Conservation (phyloP, 2,888 invertebrate genomes). For the Ormyrus labotus region DNA sequence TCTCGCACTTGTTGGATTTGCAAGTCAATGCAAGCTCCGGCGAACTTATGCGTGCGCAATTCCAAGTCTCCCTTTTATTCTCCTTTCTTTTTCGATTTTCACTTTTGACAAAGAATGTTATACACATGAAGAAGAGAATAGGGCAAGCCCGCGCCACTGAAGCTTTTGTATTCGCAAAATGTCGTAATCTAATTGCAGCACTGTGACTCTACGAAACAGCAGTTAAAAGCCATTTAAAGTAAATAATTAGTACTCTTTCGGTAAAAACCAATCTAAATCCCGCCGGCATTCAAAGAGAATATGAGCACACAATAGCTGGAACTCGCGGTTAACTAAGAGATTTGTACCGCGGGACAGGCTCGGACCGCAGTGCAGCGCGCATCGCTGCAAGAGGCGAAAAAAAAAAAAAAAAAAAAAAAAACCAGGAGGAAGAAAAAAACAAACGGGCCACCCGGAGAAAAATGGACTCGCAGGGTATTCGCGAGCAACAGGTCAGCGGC, state of each 20-base stretch:
- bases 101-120: too few relatives aligned
- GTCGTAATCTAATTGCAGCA: too few relatives aligned
- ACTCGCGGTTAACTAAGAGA: constrained; percentile 23
- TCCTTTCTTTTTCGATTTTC: background rate
- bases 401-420: background rate
- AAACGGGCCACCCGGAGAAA: background rate
- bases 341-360: constrained; percentile 31
- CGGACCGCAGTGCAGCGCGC: background rate
- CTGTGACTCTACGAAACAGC: too few relatives aligned
- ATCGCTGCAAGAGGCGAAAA: constrained; percentile 2
- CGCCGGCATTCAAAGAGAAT: constrained; percentile 25
- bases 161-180: too few relatives aligned
- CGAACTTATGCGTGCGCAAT: constrained; percentile 33
- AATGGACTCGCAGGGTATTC: background rate
- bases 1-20: constrained; percentile 59
- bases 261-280: constrained; percentile 13
- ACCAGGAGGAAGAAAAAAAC: too few relatives aligned
- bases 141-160: too few relatives aligned
- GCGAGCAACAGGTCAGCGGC: constrained; percentile 45
- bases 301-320: constrained; percentile 43
- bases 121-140: too few relatives aligned
- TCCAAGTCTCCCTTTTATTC: background rate
- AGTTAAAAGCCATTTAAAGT: too few relatives aligned
- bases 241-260: too few relatives aligned
- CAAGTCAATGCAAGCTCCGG: constrained; percentile 62